These are phyloP conservation scores for Octodonta nipae DNA, from an alignment of 2,888 invertebrate genomes.

Conservation along the genomic window DNA sequence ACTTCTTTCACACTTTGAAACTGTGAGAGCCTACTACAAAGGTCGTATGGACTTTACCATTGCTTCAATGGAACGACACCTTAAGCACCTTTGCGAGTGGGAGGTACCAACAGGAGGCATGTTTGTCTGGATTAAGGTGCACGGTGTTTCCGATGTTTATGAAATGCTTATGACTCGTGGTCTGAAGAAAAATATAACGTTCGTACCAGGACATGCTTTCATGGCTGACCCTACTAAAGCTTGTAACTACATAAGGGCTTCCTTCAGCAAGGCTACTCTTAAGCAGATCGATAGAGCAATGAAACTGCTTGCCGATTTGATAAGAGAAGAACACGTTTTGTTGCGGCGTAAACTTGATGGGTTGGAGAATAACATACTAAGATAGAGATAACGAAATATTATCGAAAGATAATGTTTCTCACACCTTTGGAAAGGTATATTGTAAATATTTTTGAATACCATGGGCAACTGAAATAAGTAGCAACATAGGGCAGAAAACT, in stretches of 20 bases:
- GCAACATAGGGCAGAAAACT: no score
- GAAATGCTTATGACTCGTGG: conserved; percentile 60
- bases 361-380: conserved; percentile 20
- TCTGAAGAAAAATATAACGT: conserved; percentile 49
- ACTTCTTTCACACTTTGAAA: conserved; percentile 44
- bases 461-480: no score
- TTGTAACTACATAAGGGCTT: conserved; percentile 54
- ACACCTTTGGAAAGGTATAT: no score
- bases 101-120: conserved; percentile 56
- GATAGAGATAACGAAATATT: no score
- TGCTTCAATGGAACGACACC: conserved; percentile 44
- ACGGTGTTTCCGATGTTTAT: conserved; percentile 54
- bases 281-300: conserved; percentile 53
- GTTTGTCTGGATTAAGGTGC: conserved; percentile 64
- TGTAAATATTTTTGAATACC: no score
- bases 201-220: conserved; percentile 66
- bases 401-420: no score
- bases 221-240: conserved; percentile 47
- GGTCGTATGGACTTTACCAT: conserved; percentile 49
- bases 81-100: conserved; percentile 53
- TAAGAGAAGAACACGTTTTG: conserved; percentile 43
- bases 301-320: conserved; percentile 44
- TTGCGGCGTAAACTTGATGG: conserved; percentile 33
- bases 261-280: conserved; percentile 53
- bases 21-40: conserved; percentile 49